Base-by-base conservation (phyloP, 2,888 invertebrate species). In the Caenorhabditis sp. region DNA sequence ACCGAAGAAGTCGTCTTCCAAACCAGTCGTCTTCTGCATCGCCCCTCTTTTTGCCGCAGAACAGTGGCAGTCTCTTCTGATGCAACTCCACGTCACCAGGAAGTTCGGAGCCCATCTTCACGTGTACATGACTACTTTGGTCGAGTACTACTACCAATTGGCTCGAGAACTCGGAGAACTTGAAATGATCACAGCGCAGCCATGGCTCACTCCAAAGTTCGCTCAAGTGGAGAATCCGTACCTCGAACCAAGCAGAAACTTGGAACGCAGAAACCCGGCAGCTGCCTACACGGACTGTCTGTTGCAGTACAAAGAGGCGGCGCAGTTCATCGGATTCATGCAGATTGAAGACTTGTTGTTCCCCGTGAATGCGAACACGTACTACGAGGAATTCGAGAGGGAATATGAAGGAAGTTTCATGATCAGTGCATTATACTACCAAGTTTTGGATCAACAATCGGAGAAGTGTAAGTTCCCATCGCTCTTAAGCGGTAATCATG, bases 31-130 rank as follows among this genome's bases (percentile, higher is more conserved):
- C 50, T 80, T 77, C 44, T 85, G 85, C 37, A 68, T 85, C 5
- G 78, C 85, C 1, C 85, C 85, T 0, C 76, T 85, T 2, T 85
- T 80, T 35, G 85, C 83, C n/a, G 74, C 67, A 22, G 85, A 85
- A 24, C 85, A 85, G 32, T 85, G 85, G 85, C 83, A 85, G 51
- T 58, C 71, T 2, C 67, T 80, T 9, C 60, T 85, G 2, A 71
- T 83, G 58, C 78, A 83, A 22, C 68, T 76, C 8, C 85, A 85
- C 47, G 78, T 77, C 11, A 70, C 83, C 51, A 80, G 77, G 20
- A 69, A 74, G 62, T 85, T 64, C 62, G 85, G 83, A n/a, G 67
- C 78, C 1, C 74, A 76, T 35, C 70, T 83, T 44, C 85, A 85
- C 53, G 62, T 85, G 11, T 85, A 85, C 77, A 68, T 78, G 44